Conservation (phyloP, 1,140 invertebrate species). For the Pristionchus pacificus region DNA sequence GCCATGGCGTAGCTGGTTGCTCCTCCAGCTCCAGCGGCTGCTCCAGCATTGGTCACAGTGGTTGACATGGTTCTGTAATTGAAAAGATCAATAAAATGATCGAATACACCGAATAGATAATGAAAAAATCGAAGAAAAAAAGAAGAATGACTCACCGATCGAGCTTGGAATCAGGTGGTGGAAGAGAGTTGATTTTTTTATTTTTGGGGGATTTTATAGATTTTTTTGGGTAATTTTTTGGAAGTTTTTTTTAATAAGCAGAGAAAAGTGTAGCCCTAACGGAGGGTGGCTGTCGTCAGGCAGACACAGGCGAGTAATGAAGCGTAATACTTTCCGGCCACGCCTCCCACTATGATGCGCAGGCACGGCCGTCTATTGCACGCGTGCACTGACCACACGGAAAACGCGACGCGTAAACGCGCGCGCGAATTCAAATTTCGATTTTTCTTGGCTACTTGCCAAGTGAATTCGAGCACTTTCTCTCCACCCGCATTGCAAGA, state of each 20-base stretch:
- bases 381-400: neutral
- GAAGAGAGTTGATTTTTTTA: slow-evolving; percentile 1
- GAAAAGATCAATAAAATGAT: slow-evolving; percentile 3
- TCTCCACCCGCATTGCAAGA: neutral
- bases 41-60: neutral
- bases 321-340: slow-evolving; percentile 4
- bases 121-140: slow-evolving; percentile 5
- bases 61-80: neutral
- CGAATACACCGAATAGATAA: neutral
- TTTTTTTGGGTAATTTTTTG: slow-evolving; percentile 35
- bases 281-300: slow-evolving; percentile 16
- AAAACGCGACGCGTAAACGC: slow-evolving; percentile 14
- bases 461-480: neutral
- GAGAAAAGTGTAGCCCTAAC: slow-evolving; percentile 24
- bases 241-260: slow-evolving; percentile 25
- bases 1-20: slow-evolving; percentile 10
- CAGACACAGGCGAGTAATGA: slow-evolving; percentile 22
- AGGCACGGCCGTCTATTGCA: neutral
- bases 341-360: neutral
- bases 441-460: neutral
- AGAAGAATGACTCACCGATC: slow-evolving; percentile 17
- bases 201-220: slow-evolving; percentile 30
- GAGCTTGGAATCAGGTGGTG: slow-evolving; percentile 17
- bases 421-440: neutral
- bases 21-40: neutral